Conservation (phyloP, 2,888 invertebrate species). For the Myathropa florea region DNA sequence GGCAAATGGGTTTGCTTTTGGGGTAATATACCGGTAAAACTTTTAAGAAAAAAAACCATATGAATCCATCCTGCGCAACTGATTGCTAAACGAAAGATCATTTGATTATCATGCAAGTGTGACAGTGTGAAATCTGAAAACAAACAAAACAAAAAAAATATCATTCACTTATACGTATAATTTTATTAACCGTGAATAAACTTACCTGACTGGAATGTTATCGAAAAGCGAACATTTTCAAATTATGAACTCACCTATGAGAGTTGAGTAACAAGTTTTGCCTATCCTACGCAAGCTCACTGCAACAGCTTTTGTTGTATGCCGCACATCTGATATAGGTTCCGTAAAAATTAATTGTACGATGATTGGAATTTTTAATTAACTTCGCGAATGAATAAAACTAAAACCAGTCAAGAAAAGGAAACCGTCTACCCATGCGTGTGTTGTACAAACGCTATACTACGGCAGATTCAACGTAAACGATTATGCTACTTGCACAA, state of each 20-base stretch:
- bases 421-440: constrained; percentile 48
- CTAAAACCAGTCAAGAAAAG: constrained; percentile 33
- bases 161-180: constrained; percentile 27
- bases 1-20: no score
- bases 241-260: constrained; percentile 60
- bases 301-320: constrained; percentile 63
- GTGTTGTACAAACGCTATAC: constrained; percentile 40
- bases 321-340: constrained; percentile 68
- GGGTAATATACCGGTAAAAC: no score
- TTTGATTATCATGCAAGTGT: constrained; percentile 54
- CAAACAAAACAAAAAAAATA: neutral
- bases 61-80: no score
- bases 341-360: constrained; percentile 69
- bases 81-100: constrained; percentile 30
- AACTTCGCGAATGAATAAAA: constrained; percentile 52
- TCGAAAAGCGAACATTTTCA: constrained; percentile 56
- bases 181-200: constrained; percentile 33
- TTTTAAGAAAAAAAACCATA: no score
- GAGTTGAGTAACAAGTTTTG: constrained; percentile 63
- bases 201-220: constrained; percentile 56
- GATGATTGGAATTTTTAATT: constrained; percentile 71
- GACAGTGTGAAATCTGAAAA: constrained; percentile 53
- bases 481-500: constrained; percentile 35
- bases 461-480: neutral
- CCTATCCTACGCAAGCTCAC: constrained; percentile 46